Evolutionary conservation across 2,888 invertebrate genomes (phyloP).

Genomic region (Seira sanloemensis): DNA sequence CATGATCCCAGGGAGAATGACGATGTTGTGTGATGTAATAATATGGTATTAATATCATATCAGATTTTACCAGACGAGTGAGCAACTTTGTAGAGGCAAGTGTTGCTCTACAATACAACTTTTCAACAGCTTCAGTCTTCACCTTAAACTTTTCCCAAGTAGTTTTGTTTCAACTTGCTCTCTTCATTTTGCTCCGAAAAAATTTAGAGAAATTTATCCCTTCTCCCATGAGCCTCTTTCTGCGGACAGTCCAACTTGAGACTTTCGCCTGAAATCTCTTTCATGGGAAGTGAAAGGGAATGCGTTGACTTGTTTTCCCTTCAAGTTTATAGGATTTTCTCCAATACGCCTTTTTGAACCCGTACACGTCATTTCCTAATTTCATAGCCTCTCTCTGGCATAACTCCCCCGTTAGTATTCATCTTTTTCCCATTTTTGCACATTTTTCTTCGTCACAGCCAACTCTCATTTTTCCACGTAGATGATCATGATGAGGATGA

Average conservation of each 20-base stretch:
- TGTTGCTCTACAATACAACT: not conserved
- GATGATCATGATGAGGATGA: slow-evolving; percentile 22
- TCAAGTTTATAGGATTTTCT: too few species aligned
- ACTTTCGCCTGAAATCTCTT: too few species aligned
- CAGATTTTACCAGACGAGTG: not conserved
- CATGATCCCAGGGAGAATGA: not conserved
- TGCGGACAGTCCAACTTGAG: too few species aligned
- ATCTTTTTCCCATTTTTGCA: slow-evolving; percentile 22
- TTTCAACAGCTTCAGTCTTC: not conserved
- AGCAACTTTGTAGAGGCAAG: not conserved
- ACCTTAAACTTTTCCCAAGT: not conserved
- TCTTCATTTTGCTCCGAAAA: too few species aligned
- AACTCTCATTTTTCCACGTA: slow-evolving; percentile 2
- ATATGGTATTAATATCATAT: not conserved
- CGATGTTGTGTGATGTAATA: not conserved
- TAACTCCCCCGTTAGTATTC: not conserved
- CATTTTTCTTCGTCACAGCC: slow-evolving; percentile 37
- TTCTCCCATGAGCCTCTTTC: too few species aligned
- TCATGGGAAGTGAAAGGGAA: too few species aligned
- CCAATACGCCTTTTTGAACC: too few species aligned
- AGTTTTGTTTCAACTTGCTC: not conserved
- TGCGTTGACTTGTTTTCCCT: not conserved
- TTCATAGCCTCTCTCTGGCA: not conserved
- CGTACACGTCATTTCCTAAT: too few species aligned
- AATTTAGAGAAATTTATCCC: too few species aligned